Conservation (phyloP, 2,113 vertebrate species). For the Dasyprocta punctata region DNA sequence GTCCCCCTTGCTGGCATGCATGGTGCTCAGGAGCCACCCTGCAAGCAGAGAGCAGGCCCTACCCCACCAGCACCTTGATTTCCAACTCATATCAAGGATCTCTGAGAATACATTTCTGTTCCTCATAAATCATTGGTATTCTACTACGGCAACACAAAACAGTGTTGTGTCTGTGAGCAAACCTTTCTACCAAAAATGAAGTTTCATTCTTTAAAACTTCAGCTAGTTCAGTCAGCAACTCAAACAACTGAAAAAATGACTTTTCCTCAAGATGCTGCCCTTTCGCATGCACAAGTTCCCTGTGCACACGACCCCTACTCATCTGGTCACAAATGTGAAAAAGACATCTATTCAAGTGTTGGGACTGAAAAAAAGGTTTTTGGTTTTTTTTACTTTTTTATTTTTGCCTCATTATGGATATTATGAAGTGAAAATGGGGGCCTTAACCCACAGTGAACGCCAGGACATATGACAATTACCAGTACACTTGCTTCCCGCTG, state of each 20-base stretch:
- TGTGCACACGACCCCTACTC: background rate
- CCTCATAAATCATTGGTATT: too few relatives aligned
- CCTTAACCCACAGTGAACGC: background rate
- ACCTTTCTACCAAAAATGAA: background rate
- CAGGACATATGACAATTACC: background rate
- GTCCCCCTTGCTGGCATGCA: background rate
- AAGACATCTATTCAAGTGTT: background rate
- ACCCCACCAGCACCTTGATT: background rate
- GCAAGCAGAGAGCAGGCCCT: background rate
- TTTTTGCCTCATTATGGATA: background rate
- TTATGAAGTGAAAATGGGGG: background rate
- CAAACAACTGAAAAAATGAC: background rate
- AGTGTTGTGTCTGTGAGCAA: background rate
- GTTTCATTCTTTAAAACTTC: background rate
- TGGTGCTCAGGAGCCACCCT: background rate
- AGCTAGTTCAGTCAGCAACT: background rate
- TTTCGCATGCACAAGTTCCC: background rate
- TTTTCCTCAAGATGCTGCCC: background rate
- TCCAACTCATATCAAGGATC: background rate
- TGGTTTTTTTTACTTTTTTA: background rate
- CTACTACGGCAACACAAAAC: background rate
- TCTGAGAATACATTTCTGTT: too few relatives aligned
- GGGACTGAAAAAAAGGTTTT: background rate
- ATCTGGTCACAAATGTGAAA: background rate
- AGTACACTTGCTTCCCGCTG: background rate